Evolutionary conservation across 2,797 vertebrate genomes (phyloP).

Genomic region (Threskiornis aethiopicus): DNA sequence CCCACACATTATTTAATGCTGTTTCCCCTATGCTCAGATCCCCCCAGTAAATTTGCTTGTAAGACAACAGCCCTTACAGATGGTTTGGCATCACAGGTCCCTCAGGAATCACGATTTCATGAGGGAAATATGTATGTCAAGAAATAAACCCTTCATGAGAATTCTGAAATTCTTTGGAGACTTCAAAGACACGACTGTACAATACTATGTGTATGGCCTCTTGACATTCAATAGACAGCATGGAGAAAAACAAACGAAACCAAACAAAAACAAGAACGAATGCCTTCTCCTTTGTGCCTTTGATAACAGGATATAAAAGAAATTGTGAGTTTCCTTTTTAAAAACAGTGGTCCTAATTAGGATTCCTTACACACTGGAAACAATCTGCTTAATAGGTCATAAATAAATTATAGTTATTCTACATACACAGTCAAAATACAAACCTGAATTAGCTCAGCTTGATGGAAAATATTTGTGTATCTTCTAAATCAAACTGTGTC

Average conservation of each 20-base stretch:
- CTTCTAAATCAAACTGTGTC: slow-evolving; percentile 17
- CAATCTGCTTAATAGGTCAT: slow-evolving; percentile 17
- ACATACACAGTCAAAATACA: neutral
- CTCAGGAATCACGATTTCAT: neutral
- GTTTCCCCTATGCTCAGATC: neutral
- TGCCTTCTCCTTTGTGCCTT: neutral
- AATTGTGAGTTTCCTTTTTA: neutral
- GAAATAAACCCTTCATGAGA: neutral
- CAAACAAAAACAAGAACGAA: neutral
- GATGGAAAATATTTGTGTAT: neutral
- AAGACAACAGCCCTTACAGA: neutral
- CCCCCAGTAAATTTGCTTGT: neutral
- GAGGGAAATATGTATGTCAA: neutral
- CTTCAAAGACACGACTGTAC: neutral
- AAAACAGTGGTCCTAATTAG: slow-evolving; percentile 32
- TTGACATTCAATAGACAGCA: slow-evolving; percentile 6
- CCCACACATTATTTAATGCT: neutral
- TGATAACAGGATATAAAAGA: slow-evolving; percentile 13
- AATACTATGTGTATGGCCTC: neutral
- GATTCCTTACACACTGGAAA: neutral
- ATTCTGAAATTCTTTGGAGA: slow-evolving; percentile 6
- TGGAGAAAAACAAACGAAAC: slow-evolving; percentile 5
- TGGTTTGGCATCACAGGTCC: neutral
- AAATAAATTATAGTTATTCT: slow-evolving; percentile 17
- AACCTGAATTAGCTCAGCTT: slow-evolving; percentile 19